Conservation (phyloP, 2,113 vertebrate species). For the Callithrix jacchus region DNA sequence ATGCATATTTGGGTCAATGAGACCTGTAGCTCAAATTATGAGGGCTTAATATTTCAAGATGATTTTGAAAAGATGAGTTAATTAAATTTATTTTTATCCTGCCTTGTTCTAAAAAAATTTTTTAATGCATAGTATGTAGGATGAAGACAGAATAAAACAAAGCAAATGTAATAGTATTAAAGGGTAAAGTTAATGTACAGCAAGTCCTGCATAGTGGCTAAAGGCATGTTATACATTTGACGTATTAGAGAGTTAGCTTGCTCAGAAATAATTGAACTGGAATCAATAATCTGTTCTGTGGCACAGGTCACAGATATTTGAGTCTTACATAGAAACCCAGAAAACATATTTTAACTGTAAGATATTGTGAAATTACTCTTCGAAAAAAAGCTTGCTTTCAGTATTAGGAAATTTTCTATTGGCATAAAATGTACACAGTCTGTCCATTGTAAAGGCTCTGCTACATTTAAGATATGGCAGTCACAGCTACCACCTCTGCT, state of each 20-base stretch:
- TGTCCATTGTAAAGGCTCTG: background rate
- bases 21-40: background rate
- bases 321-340: background rate
- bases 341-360: slow-evolving; percentile 27
- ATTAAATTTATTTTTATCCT: slow-evolving; percentile 31
- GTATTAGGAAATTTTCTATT: background rate
- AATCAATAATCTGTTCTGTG: background rate
- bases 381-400: background rate
- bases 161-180: slow-evolving; percentile 4
- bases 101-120: background rate
- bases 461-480: background rate
- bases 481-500: background rate
- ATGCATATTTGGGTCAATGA: background rate
- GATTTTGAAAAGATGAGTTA: slow-evolving; percentile 13
- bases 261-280: background rate
- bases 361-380: slow-evolving; percentile 8
- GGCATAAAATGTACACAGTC: background rate
- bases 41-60: slow-evolving; percentile 25
- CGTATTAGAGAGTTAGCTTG: background rate
- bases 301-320: slow-evolving; percentile 27
- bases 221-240: background rate
- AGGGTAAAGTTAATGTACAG: background rate
- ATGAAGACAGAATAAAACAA: slow-evolving; percentile 30
- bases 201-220: background rate
- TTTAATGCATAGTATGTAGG: background rate